phyloP scores from a whole-genome alignment of 2,888 invertebrate species.

The Eupithecia dodoneata region DNA sequence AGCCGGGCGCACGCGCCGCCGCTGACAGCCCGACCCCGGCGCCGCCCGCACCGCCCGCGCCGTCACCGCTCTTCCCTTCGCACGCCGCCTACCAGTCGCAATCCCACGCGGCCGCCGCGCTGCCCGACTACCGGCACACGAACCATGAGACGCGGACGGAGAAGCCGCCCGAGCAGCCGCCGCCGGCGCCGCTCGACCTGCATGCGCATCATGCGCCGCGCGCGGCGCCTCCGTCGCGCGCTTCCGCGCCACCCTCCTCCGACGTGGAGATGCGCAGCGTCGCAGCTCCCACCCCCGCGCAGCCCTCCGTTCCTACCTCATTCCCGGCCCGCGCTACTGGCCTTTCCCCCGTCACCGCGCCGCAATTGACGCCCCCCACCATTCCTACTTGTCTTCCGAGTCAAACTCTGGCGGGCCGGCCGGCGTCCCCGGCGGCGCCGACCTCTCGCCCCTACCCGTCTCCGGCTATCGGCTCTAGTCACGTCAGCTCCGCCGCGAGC shows the following conservation, averaged over 20 bases:
- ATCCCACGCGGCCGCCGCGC: slow-evolving; percentile 76
- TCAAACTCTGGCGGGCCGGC: slow-evolving; percentile 69
- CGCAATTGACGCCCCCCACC: slow-evolving; percentile 65
- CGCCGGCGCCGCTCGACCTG: slow-evolving; percentile 71
- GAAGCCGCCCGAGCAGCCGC: slow-evolving; percentile 61
- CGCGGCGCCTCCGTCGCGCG: slow-evolving; percentile 47
- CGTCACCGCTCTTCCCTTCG: slow-evolving; percentile 74
- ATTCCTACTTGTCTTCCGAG: slow-evolving; percentile 76
- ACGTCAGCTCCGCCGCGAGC: slow-evolving; percentile 78
- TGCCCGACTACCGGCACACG: slow-evolving; percentile 79
- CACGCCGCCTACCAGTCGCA: slow-evolving; percentile 78
- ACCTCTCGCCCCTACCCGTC: slow-evolving; percentile 72
- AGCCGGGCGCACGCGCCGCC: slow-evolving; percentile 76
- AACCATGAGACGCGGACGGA: slow-evolving; percentile 84
- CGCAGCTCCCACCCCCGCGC: slow-evolving; percentile 51
- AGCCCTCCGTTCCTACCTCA: slow-evolving; percentile 74
- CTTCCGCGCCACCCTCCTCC: slow-evolving; percentile 57
- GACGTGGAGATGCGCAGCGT: slow-evolving; percentile 53
- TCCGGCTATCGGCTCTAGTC: slow-evolving; percentile 81
- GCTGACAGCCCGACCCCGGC: slow-evolving; percentile 79
- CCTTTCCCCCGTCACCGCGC: slow-evolving; percentile 61
- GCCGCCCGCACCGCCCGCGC: slow-evolving; percentile 75
- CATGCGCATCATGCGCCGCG: slow-evolving; percentile 70
- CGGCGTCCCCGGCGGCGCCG: slow-evolving; percentile 68
- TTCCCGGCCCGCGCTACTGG: slow-evolving; percentile 68